Evolutionary conservation across 2,113 vertebrate genomes (phyloP).

Genomic region (Urocitellus parryii): DNA sequence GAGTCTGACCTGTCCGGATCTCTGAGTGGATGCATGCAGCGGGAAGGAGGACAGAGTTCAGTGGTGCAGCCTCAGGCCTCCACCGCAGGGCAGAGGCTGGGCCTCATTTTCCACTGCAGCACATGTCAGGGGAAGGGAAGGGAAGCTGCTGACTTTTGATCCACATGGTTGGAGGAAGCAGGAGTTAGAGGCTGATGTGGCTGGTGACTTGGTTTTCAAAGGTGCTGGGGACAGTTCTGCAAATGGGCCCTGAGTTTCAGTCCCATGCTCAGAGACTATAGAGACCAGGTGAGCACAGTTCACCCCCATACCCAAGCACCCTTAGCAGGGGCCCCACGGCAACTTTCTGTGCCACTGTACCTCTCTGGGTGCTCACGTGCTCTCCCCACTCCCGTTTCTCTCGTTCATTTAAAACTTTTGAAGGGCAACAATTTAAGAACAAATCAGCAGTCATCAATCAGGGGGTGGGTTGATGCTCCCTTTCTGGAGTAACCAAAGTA

Average conservation of each 20-base stretch:
- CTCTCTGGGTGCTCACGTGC: not conserved
- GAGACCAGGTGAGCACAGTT: not conserved
- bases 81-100: fast-evolving
- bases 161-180: constrained; percentile 35
- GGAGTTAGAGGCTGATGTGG: not conserved
- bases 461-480: not conserved
- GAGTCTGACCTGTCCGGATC: not conserved
- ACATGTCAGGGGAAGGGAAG: not conserved
- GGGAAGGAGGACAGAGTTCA: not conserved
- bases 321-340: not conserved
- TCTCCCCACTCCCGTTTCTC: not conserved
- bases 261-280: not conserved
- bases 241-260: constrained; percentile 4
- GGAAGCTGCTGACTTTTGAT: constrained; percentile 47
- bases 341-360: fast-evolving
- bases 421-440: not conserved
- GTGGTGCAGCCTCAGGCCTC: not conserved
- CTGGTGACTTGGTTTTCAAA: not conserved
- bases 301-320: not conserved
- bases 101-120: not conserved
- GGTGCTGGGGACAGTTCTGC: constrained; percentile 22
- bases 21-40: not conserved
- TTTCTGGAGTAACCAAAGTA: not conserved
- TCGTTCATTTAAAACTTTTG: constrained; percentile 6
- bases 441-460: not conserved